Evolutionary conservation across 2,797 vertebrate genomes (phyloP), one percentile per base, ranked within the genome.

Genomic region (Anniella stebbinsi): DNA sequence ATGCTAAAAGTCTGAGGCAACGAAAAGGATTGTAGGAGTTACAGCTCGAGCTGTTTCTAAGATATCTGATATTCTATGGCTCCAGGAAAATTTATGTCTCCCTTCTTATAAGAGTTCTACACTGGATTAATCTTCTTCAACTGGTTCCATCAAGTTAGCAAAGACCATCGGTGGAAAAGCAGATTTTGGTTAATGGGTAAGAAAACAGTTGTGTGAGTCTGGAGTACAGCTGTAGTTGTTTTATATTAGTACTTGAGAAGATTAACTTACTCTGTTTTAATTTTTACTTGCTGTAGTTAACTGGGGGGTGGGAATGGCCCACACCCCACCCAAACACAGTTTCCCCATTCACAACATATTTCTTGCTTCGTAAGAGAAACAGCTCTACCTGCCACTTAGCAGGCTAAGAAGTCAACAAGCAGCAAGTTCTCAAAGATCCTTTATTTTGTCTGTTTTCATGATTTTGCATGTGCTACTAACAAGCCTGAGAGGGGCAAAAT

Each of bases 181-280:
- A 77, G 72, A 92, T 66, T 83, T 66, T 77, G 92, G 90, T 94
- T 95, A 87, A 95, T 94, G 94, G 96, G 94, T 97, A 96, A 96
- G 96, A 88, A 93, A 93, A 90, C 18, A 0, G 0, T 63, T 88
- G 51, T 86, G 86, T 84, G 73, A 48, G 0, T 84, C 10, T 23
- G 0, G 84, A 28, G 0, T 0, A 18, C 1, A 33, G 28, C 21
- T 70, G 81, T 10, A 12, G 33, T n/a, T 60, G 80, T 41, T 11
- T 84, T 67, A 38, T 84, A 3, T 8, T 85, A 57, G 38, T 80
- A 86, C 8, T 67, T 90, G n/a, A 69, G n/a, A 45, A 45, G 5
- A 38, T 30, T 93, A 30, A 41, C 30, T 84, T 78, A 77, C 51
- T 89, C 15, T 3, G 21, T 23, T 90, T 91, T 92, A 51, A 66